Conservation (phyloP, 2,113 vertebrate genomes). For the Phaethornis superciliosus region DNA sequence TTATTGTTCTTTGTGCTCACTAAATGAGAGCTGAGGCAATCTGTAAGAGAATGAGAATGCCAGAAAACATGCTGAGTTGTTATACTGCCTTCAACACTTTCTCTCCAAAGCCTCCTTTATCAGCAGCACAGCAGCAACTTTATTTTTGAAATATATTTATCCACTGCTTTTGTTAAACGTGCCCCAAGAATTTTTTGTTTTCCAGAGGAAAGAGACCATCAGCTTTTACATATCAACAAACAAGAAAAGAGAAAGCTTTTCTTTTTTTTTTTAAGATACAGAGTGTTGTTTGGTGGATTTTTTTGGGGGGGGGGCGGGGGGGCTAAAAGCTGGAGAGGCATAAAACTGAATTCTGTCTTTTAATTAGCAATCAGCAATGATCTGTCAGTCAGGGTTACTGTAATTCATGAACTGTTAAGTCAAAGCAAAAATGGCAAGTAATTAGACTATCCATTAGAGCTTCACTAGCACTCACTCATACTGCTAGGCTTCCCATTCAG, state of each 20-base stretch:
- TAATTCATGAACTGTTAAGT: constrained; percentile 61
- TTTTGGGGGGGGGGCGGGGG: no score
- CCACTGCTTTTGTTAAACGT: constrained; percentile 7
- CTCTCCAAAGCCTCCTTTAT: constrained; percentile 13
- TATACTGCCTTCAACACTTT: not conserved
- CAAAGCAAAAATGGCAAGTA: constrained; percentile 69
- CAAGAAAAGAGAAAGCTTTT: not conserved
- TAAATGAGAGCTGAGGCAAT: constrained; percentile 24
- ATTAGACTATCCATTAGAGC: constrained; percentile 68
- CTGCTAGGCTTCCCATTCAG: constrained; percentile 37
- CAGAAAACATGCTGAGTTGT: not conserved
- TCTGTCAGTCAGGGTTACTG: constrained; percentile 48
- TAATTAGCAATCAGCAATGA: constrained; percentile 67
- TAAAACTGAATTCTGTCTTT: constrained; percentile 36
- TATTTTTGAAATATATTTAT: constrained; percentile 35
- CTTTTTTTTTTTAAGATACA: not conserved
- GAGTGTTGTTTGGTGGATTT: not conserved
- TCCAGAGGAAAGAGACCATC: constrained; percentile 45
- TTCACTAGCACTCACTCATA: constrained; percentile 35
- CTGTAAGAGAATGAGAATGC: not conserved
- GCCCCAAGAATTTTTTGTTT: constrained; percentile 48
- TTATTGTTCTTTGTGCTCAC: not conserved
- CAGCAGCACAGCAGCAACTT: not conserved
- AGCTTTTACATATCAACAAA: constrained; percentile 21
- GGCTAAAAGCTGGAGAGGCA: constrained; percentile 12